Evolutionary conservation across 1,140 invertebrate species (phyloP).

Genomic region (Meloidogyne chitwoodi): DNA sequence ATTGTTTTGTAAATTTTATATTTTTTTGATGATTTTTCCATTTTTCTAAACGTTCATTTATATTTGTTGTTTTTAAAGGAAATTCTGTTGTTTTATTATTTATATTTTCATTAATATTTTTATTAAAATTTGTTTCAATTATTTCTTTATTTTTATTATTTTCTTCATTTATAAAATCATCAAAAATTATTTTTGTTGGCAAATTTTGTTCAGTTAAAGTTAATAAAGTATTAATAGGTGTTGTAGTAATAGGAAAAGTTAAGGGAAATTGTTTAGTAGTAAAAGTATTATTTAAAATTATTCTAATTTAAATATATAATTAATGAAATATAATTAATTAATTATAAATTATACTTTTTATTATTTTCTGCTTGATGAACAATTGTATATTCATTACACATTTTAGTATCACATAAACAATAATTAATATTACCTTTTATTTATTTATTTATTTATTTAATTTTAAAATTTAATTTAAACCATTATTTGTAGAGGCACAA

Average conservation of each 20-base stretch:
- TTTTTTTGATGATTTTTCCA: slow-evolving; percentile 7
- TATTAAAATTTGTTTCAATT: neutral
- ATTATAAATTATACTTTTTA: neutral
- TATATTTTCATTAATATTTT: neutral
- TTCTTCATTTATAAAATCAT: neutral
- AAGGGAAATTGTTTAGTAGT: neutral
- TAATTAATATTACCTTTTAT: slow-evolving; percentile 26
- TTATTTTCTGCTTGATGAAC: slow-evolving; percentile 23
- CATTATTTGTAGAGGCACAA: slow-evolving; percentile 32
- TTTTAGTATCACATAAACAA: slow-evolving; percentile 26
- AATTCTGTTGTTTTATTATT: neutral
- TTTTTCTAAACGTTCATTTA: slow-evolving; percentile 10
- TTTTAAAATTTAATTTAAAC: slow-evolving; percentile 6
- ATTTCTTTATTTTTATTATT: neutral
- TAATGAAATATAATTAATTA: neutral
- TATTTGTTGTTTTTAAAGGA: neutral
- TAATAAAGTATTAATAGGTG: neutral
- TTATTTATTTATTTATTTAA: neutral
- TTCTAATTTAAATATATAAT: neutral
- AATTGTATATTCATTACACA: slow-evolving; percentile 31
- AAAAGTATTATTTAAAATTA: neutral
- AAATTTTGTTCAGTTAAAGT: neutral
- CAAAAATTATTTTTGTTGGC: neutral
- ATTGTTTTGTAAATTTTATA: neutral
- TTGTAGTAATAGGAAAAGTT: neutral